These are phyloP conservation scores for Mylabris phalerata DNA, from an alignment of 1,140 invertebrate species.

Conservation along the genomic window DNA sequence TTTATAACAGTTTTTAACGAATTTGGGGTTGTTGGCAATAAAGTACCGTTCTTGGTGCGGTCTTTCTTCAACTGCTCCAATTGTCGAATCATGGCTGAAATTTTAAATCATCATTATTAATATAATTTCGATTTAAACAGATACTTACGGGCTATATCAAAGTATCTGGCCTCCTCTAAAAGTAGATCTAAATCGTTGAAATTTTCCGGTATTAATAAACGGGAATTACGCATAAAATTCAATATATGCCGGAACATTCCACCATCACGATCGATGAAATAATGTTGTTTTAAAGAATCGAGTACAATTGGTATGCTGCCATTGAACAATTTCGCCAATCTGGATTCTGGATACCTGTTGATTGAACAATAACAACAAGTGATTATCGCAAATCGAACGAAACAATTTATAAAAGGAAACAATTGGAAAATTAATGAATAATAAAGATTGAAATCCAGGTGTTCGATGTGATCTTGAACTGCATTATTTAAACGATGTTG, in stretches of 20 bases:
- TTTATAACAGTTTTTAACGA: conserved; percentile 13
- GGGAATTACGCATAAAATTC: conserved; percentile 89
- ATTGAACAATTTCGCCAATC: conserved; percentile 88
- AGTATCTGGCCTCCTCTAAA: conserved; percentile 88
- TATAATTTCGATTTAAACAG: neutral
- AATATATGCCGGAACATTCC: conserved; percentile 94
- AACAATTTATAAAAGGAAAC: too few species aligned
- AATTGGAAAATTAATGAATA: neutral
- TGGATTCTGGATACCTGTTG: conserved; percentile 82
- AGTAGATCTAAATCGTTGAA: conserved; percentile 84
- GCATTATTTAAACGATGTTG: conserved; percentile 8
- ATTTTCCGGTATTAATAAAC: conserved; percentile 77
- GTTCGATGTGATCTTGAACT: conserved; percentile 10
- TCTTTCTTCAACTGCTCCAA: conserved; percentile 72
- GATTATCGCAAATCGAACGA: too few species aligned
- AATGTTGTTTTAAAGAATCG: conserved; percentile 95
- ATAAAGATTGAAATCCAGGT: conserved; percentile 9
- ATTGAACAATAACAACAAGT: conserved; percentile 30
- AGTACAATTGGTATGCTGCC: conserved; percentile 94
- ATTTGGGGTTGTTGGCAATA: conserved; percentile 36
- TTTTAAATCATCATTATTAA: neutral
- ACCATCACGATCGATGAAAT: conserved; percentile 95
- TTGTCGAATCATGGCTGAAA: conserved; percentile 64
- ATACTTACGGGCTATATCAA: conserved; percentile 80
- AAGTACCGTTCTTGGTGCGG: conserved; percentile 52